Percentiles rank a stretch among this genome's conserved stretches.
These are phyloP conservation scores for Smittia sp. DNA, from an alignment of 2,888 invertebrate genomes.

Conservation along the genomic window DNA sequence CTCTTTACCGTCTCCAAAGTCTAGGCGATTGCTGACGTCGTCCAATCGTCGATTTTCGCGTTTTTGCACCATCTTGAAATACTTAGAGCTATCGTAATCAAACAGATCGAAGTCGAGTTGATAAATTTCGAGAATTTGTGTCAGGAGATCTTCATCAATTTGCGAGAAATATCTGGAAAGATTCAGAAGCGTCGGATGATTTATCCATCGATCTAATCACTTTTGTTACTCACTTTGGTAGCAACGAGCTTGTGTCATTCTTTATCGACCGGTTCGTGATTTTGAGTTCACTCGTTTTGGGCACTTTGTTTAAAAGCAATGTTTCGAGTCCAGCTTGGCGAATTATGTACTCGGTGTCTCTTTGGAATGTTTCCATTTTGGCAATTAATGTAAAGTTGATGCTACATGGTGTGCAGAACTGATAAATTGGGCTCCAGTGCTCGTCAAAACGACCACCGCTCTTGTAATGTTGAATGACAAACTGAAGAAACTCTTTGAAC, in stretches of 20 bases:
- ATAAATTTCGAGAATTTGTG: constrained; percentile 62
- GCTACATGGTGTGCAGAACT: constrained; percentile 65
- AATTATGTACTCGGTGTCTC: constrained; percentile 62
- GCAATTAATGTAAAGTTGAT: constrained; percentile 64
- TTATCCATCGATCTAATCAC: not conserved
- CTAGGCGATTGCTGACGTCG: constrained; percentile 22
- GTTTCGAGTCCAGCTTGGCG: constrained; percentile 60
- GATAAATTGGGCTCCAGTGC: constrained; percentile 65
- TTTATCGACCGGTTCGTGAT: constrained; percentile 53
- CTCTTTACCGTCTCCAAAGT: constrained; percentile 14
- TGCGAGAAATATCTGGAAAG: constrained; percentile 57
- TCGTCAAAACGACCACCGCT: constrained; percentile 60
- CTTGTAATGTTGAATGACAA: constrained; percentile 62
- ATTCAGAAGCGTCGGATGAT: constrained; percentile 47
- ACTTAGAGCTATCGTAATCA: constrained; percentile 61
- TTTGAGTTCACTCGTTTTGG: constrained; percentile 55
- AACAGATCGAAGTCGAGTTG: constrained; percentile 68
- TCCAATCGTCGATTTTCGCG: not conserved
- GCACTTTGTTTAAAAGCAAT: constrained; percentile 55
- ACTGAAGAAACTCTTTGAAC: constrained; percentile 69
- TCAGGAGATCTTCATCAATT: constrained; percentile 57
- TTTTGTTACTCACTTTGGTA: constrained; percentile 54
- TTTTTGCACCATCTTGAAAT: constrained; percentile 55
- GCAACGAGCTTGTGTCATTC: constrained; percentile 55
- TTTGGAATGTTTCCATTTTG: constrained; percentile 62